These are phyloP conservation scores for Puma concolor DNA, from an alignment of 2,113 vertebrate genomes.

Conservation along the genomic window DNA sequence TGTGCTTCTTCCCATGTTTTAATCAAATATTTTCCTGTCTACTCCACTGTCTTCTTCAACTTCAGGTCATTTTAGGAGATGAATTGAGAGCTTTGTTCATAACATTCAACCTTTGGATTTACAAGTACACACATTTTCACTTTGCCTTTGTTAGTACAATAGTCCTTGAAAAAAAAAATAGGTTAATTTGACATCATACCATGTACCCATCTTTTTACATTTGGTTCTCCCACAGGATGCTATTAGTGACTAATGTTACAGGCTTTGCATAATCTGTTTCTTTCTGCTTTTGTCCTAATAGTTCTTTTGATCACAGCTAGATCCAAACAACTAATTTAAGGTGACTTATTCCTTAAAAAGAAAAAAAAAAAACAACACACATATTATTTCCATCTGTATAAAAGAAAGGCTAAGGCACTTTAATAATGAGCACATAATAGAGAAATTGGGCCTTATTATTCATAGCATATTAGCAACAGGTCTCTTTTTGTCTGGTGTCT, in stretches of 20 bases:
- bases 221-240: slow-evolving; percentile 42
- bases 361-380: too few species aligned
- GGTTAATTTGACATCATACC: slow-evolving; percentile 43
- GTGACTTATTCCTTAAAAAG: neutral
- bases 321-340: slow-evolving; percentile 58
- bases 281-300: slow-evolving; percentile 59
- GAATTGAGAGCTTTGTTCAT: neutral
- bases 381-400: slow-evolving; percentile 36
- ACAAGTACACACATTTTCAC: neutral
- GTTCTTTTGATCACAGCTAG: slow-evolving; percentile 56
- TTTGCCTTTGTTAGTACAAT: slow-evolving; percentile 18
- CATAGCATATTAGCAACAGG: neutral
- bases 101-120: slow-evolving; percentile 32
- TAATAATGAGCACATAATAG: slow-evolving; percentile 50
- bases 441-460: slow-evolving; percentile 45
- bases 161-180: slow-evolving; percentile 45
- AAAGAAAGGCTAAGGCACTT: slow-evolving; percentile 16
- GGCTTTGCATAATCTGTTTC: slow-evolving; percentile 46
- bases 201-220: slow-evolving; percentile 41
- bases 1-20: neutral
- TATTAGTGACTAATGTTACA: slow-evolving; percentile 63
- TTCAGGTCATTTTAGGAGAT: slow-evolving; percentile 30
- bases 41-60: neutral
- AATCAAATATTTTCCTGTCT: slow-evolving; percentile 43
- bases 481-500: slow-evolving; percentile 34